Conservation (phyloP, 2,113 vertebrate genomes). For the Lynx canadensis region DNA sequence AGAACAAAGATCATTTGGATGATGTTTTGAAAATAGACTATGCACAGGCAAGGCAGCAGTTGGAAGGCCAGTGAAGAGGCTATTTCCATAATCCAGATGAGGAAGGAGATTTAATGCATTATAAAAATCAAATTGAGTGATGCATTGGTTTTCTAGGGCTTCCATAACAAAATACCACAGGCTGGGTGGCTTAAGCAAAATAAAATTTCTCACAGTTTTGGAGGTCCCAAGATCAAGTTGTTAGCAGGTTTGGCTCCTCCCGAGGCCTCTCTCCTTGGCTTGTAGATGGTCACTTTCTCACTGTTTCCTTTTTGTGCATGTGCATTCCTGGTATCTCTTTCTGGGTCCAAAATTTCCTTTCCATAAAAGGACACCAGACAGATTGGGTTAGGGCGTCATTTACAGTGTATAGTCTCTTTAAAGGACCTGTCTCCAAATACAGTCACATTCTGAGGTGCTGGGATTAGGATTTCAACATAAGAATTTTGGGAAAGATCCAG, state of each 20-base stretch:
- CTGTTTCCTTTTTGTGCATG: neutral
- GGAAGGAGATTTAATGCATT: neutral
- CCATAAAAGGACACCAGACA: neutral
- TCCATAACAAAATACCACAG: neutral
- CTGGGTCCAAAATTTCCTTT: neutral
- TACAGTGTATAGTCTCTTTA: neutral
- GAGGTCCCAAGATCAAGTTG: constrained; percentile 6
- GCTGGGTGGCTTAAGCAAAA: neutral
- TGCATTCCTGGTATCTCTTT: neutral
- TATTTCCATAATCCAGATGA: neutral
- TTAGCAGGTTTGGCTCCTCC: neutral
- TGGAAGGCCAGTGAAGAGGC: neutral
- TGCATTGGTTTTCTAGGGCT: neutral
- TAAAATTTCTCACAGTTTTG: neutral
- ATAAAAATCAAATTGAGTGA: neutral
- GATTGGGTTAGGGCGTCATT: neutral
- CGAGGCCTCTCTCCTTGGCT: neutral
- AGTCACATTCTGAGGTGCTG: neutral
- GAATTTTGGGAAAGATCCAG: neutral
- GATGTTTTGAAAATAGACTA: constrained; percentile 6
- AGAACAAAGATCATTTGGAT: neutral
- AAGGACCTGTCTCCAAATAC: neutral
- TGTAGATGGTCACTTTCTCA: neutral
- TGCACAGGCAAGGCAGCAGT: neutral
- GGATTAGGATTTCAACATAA: neutral